phyloP scores from a whole-genome alignment of 1,140 invertebrate genomes.

The Drosophila bocqueti region DNA sequence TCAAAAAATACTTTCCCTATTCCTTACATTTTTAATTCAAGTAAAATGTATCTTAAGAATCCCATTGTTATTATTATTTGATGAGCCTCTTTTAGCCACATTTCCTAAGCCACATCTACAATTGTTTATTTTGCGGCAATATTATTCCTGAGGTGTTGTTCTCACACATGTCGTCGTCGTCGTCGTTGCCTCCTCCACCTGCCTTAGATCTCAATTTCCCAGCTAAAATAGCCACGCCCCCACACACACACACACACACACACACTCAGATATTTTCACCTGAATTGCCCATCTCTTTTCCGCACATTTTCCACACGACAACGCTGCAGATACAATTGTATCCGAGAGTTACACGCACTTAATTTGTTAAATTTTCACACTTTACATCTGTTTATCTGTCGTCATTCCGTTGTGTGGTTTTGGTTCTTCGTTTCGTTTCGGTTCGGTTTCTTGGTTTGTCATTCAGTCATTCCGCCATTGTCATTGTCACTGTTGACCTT shows the following conservation, averaged over 20 bases:
- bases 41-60: not conserved
- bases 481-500: constrained; percentile 71
- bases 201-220: not conserved
- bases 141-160: constrained; percentile 7
- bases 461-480: constrained; percentile 21
- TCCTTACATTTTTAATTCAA: not conserved
- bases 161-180: not conserved
- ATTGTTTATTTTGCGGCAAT: constrained; percentile 18
- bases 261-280: constrained; percentile 13
- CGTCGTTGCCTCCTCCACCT: no score
- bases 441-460: constrained; percentile 33
- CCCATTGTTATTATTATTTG: not conserved
- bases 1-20: not conserved
- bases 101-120: constrained; percentile 1
- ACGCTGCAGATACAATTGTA: constrained; percentile 29
- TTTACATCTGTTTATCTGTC: constrained; percentile 61
- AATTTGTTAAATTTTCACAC: constrained; percentile 81
- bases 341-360: constrained; percentile 61
- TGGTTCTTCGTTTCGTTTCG: not conserved
- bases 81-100: not conserved
- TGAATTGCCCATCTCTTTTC: constrained; percentile 32
- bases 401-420: constrained; percentile 39
- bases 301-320: constrained; percentile 12
- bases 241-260: not conserved
- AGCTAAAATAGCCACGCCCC: constrained; percentile 23